Evolutionary conservation across 1,140 invertebrate species (phyloP).

Genomic region (Drosophila arizonae): DNA sequence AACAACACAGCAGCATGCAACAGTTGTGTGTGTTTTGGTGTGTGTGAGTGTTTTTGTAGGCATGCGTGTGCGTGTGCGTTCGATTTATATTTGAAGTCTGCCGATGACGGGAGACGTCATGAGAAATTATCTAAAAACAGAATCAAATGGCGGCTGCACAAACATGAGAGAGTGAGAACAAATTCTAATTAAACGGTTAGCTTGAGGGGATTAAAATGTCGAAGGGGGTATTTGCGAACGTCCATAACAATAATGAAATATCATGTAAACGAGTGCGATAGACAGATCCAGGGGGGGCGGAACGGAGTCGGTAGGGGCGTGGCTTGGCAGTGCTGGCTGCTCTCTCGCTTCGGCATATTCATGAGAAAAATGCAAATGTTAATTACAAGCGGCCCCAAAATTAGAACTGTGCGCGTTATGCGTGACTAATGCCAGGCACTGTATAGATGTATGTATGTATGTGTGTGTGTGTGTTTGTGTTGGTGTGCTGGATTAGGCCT

Average conservation of each 20-base stretch:
- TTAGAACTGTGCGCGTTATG: conserved; percentile 64
- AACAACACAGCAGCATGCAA: conserved; percentile 51
- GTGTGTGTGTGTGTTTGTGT: conserved; percentile 4
- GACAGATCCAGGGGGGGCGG: not conserved
- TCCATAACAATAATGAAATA: conserved; percentile 23
- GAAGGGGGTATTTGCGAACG: conserved; percentile 30
- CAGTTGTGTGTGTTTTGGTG: conserved; percentile 41
- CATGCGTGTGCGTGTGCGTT: not conserved
- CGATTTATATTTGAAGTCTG: conserved; percentile 13
- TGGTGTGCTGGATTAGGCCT: conserved; percentile 5
- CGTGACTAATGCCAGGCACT: conserved; percentile 56
- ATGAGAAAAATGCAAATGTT: conserved; percentile 73
- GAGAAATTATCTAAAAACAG: conserved; percentile 31
- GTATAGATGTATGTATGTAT: not conserved
- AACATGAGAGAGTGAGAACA: conserved; percentile 7
- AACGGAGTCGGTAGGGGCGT: not conserved
- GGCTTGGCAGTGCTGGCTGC: too few species aligned
- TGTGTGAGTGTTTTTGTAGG: not conserved
- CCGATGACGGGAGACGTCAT: conserved; percentile 17
- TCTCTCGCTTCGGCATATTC: conserved; percentile 21
- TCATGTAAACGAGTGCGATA: conserved; percentile 63
- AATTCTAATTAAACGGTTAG: conserved; percentile 47
- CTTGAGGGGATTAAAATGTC: conserved; percentile 21
- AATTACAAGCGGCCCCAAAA: conserved; percentile 60
- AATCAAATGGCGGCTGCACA: conserved; percentile 8